phyloP scores from a whole-genome alignment of 2,797 vertebrate species.

The Sebastes cheni region DNA sequence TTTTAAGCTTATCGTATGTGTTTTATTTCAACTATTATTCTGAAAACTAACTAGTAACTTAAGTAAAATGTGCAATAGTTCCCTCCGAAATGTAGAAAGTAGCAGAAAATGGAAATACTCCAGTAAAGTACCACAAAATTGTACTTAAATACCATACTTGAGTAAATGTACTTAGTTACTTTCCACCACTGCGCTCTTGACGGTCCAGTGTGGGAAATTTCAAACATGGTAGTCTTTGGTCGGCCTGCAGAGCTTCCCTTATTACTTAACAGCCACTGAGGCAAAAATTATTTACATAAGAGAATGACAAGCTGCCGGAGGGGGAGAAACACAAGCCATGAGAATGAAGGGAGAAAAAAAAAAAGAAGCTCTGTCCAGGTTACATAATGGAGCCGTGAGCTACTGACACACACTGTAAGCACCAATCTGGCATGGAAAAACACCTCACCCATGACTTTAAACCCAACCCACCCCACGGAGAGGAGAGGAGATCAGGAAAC shows the following conservation, averaged over 20 bases:
- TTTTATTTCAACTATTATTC: too few relatives aligned
- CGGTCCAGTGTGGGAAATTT: background rate
- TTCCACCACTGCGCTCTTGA: background rate
- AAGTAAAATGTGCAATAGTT: too few relatives aligned
- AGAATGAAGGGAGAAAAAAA: slow-evolving; percentile 14
- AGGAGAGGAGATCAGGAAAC: slow-evolving; percentile 36
- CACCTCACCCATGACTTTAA: slow-evolving; percentile 46
- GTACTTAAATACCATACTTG: too few relatives aligned
- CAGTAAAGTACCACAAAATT: too few relatives aligned
- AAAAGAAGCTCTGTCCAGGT: slow-evolving; percentile 37
- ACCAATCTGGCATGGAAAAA: slow-evolving; percentile 69
- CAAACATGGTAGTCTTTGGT: background rate
- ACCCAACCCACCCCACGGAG: slow-evolving; percentile 4
- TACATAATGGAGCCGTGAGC: slow-evolving; percentile 69
- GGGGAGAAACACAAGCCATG: slow-evolving; percentile 55
- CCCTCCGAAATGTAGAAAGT: too few relatives aligned
- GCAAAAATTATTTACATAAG: slow-evolving; percentile 68
- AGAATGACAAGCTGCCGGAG: slow-evolving; percentile 36
- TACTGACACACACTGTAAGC: slow-evolving; percentile 70
- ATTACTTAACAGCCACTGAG: slow-evolving; percentile 31
- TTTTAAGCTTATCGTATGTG: too few relatives aligned
- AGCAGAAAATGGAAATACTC: too few relatives aligned
- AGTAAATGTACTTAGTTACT: too few relatives aligned
- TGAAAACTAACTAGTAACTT: too few relatives aligned
- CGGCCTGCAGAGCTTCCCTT: slow-evolving; percentile 1